Evolutionary conservation across 2,888 invertebrate genomes (phyloP), one percentile per base, ranked within the genome.

Genomic region (Drosophila subsilvestris): DNA sequence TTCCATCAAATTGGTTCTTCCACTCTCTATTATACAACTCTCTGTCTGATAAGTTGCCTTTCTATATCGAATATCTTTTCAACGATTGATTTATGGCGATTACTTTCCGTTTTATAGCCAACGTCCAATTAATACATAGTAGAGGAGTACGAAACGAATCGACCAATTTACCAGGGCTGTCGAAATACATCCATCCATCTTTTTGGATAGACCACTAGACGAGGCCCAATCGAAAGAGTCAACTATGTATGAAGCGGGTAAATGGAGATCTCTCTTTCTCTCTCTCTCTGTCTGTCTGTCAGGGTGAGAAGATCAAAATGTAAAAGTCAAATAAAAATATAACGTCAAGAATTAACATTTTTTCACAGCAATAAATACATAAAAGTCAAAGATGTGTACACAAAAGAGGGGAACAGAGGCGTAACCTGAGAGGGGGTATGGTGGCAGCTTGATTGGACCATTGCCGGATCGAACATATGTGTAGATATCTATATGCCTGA

Each of bases 361-460:
- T 85, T 86, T 89, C 88, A 86, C 86, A 89, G 89, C 76, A 80
- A 86, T 86, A 89, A 89, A 86, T 75, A 71, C 80, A 86, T 86
- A 88, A 89, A 86, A 82, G 49, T 79, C 70, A 65, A 62, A 77
- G 48, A 87, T 61, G 71, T 67, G 61, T 50, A 47, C 61, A 73
- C 50, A 56, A 51, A 48, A 25, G 47, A 42, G 57, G 37, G 47
- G 22, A 7, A 29, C 22, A 7, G 67, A 17, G 47, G 47, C 42
- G 68, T 27, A 67, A 55, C 65, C 67, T 5, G 14, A 37, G 65
- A 37, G 51, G 51, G 9, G 3, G 42, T n/a, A 47, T 42, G 18
- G 56, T 25, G 37, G 10, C 65, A 48, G 55, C 47, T 65, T 54
- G 55, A 67, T 65, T 55, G 17, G 47, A 5, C n/a, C 27, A 4